These are phyloP conservation scores for Novumbra hubbsi DNA, from an alignment of 2,797 vertebrate species.

Conservation along the genomic window DNA sequence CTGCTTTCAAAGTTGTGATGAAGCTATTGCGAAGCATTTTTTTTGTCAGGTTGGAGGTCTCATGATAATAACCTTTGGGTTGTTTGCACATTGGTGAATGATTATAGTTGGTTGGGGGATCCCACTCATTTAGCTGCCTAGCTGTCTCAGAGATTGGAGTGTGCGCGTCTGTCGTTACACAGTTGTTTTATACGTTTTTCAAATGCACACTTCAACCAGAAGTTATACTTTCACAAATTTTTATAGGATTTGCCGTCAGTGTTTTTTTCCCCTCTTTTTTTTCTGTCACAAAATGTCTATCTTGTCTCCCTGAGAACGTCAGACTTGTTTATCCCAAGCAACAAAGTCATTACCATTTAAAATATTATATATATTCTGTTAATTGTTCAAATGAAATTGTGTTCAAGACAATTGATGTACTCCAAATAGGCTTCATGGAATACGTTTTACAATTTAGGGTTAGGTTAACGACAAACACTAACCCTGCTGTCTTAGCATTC, in stretches of 20 bases:
- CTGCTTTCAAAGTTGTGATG: conserved; percentile 26
- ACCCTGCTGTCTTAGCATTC: too few species aligned
- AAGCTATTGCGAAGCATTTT: conserved; percentile 20
- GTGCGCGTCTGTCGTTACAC: conserved; percentile 4
- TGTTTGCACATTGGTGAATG: conserved; percentile 25
- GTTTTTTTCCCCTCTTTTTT: not conserved
- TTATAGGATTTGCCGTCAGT: not conserved
- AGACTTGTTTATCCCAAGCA: too few species aligned
- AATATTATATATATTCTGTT: not conserved
- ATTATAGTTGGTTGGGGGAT: conserved; percentile 23
- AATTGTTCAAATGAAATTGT: too few species aligned
- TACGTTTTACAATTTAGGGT: too few species aligned
- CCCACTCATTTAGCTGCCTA: not conserved
- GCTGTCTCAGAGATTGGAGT: not conserved
- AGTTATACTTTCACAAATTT: not conserved
- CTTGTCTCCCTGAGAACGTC: not conserved
- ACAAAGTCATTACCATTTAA: not conserved
- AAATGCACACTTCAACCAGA: not conserved
- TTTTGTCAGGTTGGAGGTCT: not conserved
- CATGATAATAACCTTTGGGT: not conserved
- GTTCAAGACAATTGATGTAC: too few species aligned
- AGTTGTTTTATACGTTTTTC: conserved; percentile 11
- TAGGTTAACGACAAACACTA: too few species aligned
- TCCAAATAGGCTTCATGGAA: too few species aligned
- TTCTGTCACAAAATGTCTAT: too few species aligned